Evolutionary conservation across 2,113 vertebrate species (phyloP), one percentile per base, ranked within the genome.

Genomic region (Elanoides forficatus): DNA sequence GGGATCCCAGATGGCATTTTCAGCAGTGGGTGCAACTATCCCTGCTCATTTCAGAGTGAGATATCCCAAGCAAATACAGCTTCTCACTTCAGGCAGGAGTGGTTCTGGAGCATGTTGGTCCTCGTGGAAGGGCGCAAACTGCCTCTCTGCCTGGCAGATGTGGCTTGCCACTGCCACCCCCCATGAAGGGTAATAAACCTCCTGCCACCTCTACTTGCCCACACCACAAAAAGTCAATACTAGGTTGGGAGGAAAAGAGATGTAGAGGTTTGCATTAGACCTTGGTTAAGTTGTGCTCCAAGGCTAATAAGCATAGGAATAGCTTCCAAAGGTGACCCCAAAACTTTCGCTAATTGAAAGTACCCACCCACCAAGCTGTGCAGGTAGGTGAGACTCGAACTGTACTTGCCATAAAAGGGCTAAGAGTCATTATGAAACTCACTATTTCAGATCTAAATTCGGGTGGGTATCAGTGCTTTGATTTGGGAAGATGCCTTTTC

Each of bases 361-460:
- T 25, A 32, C 10, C 7, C 8, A 38, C 25, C 14, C 8, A 42
- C 9, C 11, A 26, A 17, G 7, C 11, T 81, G 13, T 18, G 17
- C 4, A 3, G 13, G 10, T 23, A 6, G 26, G 3, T 27, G 55
- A 55, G 48, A 19, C 18, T 56, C 1, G 1, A n/a, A 9, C 15
- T 34, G 19, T 16, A 15, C 26, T 42, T 52, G n/a, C 4, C 23
- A 34, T 10, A 16, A 34, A 60, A 40, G 2, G 48, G 15, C 18
- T 62, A 23, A 36, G 14, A 71, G 5, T 17, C 2, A 0, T 27
- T 47, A 45, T 22, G 29, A 70, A 47, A 45, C 2, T 13, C 9
- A 8, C 2, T 47, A 34, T 47, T 59, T 47, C 32, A 27, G 19
- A 32, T 11, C n/a, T 42, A 34, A 53, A 56, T 26, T 60, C 22